Evolutionary conservation across 2,113 vertebrate species (phyloP).

Genomic region (Stigmatopora nigra): DNA sequence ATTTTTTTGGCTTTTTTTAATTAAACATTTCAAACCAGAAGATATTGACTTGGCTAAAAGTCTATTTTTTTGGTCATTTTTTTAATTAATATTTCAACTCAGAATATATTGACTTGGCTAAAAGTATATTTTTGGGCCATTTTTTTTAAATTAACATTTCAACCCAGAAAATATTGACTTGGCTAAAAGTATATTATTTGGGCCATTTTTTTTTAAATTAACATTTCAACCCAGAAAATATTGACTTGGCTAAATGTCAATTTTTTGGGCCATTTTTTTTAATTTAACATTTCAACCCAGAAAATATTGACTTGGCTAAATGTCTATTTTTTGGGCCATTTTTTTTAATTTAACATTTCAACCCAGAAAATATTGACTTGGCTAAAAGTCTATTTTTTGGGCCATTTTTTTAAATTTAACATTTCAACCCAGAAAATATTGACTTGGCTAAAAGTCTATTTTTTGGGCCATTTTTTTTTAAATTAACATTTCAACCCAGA

Average conservation of each 20-base stretch:
- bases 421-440: background rate
- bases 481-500: background rate
- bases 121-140: background rate
- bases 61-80: background rate
- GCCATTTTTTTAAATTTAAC: background rate
- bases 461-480: background rate
- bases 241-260: no score
- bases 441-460: no score
- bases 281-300: background rate
- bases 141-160: background rate
- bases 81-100: background rate
- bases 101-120: no score
- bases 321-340: background rate
- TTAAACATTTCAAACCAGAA: background rate
- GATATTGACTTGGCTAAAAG: no score
- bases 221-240: background rate
- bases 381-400: no score
- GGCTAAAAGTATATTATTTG: background rate
- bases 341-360: background rate
- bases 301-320: no score
- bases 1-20: background rate
- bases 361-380: background rate
- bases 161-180: background rate
- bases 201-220: background rate
- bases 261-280: background rate